Conservation (phyloP, 2,888 invertebrate genomes). For the Drosophila maculinotata region DNA sequence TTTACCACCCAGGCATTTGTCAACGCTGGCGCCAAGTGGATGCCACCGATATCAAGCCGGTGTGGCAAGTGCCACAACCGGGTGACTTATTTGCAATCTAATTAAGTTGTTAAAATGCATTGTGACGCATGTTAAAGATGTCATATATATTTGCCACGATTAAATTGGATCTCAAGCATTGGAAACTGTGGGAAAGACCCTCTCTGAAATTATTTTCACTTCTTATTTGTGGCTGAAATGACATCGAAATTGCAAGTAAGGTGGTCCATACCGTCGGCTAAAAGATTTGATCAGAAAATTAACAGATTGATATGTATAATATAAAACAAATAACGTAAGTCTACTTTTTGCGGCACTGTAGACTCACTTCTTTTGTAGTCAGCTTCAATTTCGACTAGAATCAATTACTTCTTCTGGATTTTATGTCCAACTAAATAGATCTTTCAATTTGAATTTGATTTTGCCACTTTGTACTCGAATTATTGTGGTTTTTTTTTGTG, state of each 20-base stretch:
- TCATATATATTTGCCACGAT: constrained; percentile 53
- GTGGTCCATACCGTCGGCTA: too few species aligned
- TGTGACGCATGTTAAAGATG: constrained; percentile 67
- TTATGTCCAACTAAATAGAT: constrained; percentile 13
- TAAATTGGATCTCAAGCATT: constrained; percentile 31
- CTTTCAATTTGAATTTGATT: constrained; percentile 25
- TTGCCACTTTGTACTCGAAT: constrained; percentile 25
- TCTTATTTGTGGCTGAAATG: too few species aligned
- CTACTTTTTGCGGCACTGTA: too few species aligned
- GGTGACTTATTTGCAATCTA: constrained; percentile 71
- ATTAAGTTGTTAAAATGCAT: constrained; percentile 76
- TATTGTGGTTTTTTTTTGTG: background rate
- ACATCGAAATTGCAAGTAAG: too few species aligned
- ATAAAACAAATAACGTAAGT: too few species aligned
- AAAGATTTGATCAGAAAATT: too few species aligned
- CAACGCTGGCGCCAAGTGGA: constrained; percentile 74
- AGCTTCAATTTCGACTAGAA: background rate
- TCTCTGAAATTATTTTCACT: too few species aligned
- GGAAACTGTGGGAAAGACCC: background rate
- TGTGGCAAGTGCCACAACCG: constrained; percentile 54
- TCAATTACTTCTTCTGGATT: background rate
- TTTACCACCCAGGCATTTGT: constrained; percentile 76
- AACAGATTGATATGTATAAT: too few species aligned
- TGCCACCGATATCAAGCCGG: constrained; percentile 22
- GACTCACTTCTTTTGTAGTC: too few species aligned